Percentiles rank a stretch among this genome's conserved stretches.
phyloP scores from a whole-genome alignment of 2,113 vertebrate genomes.

The Okapia johnstoni region DNA sequence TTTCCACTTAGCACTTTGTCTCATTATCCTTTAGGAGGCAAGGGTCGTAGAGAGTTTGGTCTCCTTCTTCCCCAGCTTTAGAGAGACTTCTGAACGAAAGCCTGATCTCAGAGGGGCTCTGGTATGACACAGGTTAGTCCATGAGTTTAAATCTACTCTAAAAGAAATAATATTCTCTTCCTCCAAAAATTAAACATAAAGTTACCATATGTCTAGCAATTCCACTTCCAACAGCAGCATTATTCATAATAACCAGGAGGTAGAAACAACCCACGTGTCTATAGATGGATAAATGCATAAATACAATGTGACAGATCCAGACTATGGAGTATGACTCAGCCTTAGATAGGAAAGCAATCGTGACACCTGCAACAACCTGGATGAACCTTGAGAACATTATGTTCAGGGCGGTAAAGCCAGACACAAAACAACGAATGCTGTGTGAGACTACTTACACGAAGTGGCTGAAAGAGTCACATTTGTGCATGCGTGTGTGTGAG shows the following conservation, averaged over 20 bases:
- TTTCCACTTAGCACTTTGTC: background rate
- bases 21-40: background rate
- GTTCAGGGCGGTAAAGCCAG: too few relatives aligned
- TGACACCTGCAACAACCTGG: fast-evolving
- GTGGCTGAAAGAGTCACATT: fast-evolving
- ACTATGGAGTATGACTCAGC: fast-evolving
- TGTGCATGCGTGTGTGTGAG: background rate
- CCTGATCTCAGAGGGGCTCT: background rate
- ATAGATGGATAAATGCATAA: fast-evolving
- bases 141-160: background rate
- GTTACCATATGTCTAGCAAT: too few relatives aligned
- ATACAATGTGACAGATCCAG: fast-evolving
- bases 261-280: fast-evolving
- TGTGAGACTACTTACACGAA: fast-evolving
- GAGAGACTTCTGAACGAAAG: background rate
- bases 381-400: fast-evolving
- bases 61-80: background rate
- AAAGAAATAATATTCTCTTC: background rate
- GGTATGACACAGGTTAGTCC: fast-evolving
- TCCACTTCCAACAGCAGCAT: background rate
- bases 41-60: background rate
- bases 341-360: background rate
- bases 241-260: too few relatives aligned
- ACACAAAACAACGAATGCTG: fast-evolving
- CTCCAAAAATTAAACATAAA: background rate